Evolutionary conservation across 2,888 invertebrate genomes (phyloP).

Genomic region (Tethea ocularis): DNA sequence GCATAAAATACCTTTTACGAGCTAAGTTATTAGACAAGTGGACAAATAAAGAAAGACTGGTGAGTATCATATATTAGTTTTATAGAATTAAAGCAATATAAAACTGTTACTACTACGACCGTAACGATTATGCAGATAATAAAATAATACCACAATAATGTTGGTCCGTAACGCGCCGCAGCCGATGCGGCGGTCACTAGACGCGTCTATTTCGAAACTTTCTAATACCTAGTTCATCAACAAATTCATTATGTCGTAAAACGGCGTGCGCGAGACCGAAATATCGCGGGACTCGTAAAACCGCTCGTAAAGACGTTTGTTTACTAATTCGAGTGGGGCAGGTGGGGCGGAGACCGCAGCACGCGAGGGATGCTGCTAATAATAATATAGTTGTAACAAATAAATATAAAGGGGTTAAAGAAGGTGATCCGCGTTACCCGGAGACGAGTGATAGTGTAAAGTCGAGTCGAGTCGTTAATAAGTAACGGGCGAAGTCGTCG

Average conservation of each 20-base stretch:
- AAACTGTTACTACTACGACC: too few species aligned
- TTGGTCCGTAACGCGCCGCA: slow-evolving; percentile 28
- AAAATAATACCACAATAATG: slow-evolving; percentile 32
- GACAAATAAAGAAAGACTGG: too few species aligned
- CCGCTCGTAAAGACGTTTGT: slow-evolving; percentile 83
- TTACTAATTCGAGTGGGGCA: slow-evolving; percentile 83
- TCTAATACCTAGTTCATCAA: slow-evolving; percentile 83
- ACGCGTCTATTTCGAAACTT: slow-evolving; percentile 81
- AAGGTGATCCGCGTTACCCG: slow-evolving; percentile 22
- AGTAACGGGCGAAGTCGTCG: slow-evolving; percentile 68
- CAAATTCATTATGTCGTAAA: slow-evolving; percentile 84
- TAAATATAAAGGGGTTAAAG: slow-evolving; percentile 35
- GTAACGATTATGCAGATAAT: slow-evolving; percentile 20
- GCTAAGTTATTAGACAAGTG: not conserved
- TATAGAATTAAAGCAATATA: too few species aligned
- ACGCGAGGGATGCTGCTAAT: slow-evolving; percentile 73
- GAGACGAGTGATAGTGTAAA: slow-evolving; percentile 66
- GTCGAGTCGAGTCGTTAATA: slow-evolving; percentile 72
- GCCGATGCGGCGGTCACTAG: slow-evolving; percentile 64
- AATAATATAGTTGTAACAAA: slow-evolving; percentile 52
- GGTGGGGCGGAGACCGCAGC: slow-evolving; percentile 68
- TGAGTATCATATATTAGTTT: too few species aligned
- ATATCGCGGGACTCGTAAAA: slow-evolving; percentile 82
- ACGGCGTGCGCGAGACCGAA: slow-evolving; percentile 79
- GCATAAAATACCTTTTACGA: not conserved